These are phyloP conservation scores for Leucophenga montana DNA, from an alignment of 2,888 invertebrate genomes.

Conservation along the genomic window DNA sequence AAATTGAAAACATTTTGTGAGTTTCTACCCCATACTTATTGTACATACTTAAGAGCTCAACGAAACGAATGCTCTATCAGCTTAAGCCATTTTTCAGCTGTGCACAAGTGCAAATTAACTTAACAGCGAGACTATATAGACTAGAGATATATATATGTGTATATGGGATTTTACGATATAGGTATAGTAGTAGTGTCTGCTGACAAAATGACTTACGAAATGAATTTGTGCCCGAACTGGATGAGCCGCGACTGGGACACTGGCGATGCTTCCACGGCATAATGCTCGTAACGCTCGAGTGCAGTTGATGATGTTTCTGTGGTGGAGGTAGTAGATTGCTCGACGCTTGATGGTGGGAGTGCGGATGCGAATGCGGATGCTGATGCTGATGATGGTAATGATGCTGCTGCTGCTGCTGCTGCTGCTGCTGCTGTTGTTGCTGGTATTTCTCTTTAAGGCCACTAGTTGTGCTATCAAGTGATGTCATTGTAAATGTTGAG, in stretches of 20 bases:
- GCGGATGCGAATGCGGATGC: conserved; percentile 48
- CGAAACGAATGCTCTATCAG: conserved; percentile 24
- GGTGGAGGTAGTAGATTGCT: conserved; percentile 47
- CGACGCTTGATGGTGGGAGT: conserved; percentile 38
- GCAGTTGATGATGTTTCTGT: conserved; percentile 67
- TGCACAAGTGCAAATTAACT: not conserved
- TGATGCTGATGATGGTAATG: conserved; percentile 56
- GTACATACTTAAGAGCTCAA: too few relatives aligned
- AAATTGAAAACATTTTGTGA: too few relatives aligned
- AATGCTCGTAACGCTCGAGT: conserved; percentile 69
- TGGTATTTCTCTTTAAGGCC: conserved; percentile 70
- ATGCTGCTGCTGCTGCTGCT: conserved; percentile 35
- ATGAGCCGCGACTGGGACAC: conserved; percentile 72
- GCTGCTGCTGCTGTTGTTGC: conserved; percentile 53
- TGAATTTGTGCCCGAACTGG: conserved; percentile 72
- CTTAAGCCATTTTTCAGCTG: not conserved
- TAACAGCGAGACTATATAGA: too few relatives aligned
- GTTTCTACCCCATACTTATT: too few relatives aligned
- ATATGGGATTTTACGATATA: too few relatives aligned
- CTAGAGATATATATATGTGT: too few relatives aligned
- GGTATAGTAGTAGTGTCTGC: too few relatives aligned
- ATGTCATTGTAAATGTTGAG: conserved; percentile 63
- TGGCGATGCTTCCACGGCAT: conserved; percentile 74
- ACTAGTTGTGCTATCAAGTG: conserved; percentile 65
- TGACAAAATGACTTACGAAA: conserved; percentile 68